Percentiles rank a stretch among this genome's conserved stretches.
Evolutionary conservation across 2,797 vertebrate species (phyloP).

Genomic region (Australoheros facetus): DNA sequence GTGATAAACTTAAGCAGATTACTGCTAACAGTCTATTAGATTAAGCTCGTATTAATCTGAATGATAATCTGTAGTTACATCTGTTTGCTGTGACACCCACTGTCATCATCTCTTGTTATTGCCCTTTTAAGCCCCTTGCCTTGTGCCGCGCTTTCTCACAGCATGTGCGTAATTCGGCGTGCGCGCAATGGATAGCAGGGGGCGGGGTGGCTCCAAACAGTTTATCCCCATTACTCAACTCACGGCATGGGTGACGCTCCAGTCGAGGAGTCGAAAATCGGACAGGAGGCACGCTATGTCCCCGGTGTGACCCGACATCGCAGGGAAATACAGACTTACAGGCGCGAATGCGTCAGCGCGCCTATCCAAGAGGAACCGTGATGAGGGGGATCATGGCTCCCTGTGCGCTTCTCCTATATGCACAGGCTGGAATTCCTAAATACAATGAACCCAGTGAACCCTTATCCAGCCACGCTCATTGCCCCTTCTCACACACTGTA

Average conservation of each 20-base stretch:
- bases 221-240: conserved; percentile 42
- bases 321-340: conserved; percentile 6
- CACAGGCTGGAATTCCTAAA: conserved; percentile 49
- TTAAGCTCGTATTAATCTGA: conserved; percentile 71
- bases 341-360: conserved; percentile 49
- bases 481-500: conserved; percentile 55
- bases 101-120: conserved; percentile 73
- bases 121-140: conserved; percentile 51
- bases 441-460: conserved; percentile 76
- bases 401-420: conserved; percentile 23
- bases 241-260: conserved; percentile 41
- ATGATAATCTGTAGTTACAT: conserved; percentile 74
- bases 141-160: conserved; percentile 48
- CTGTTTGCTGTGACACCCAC: conserved; percentile 67
- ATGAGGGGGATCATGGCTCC: conserved; percentile 16
- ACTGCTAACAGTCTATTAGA: conserved; percentile 65
- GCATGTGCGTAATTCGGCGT: conserved; percentile 63
- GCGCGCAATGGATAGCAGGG: conserved; percentile 35
- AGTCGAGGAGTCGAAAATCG: conserved; percentile 31
- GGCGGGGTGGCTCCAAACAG: conserved; percentile 37
- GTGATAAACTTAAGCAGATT: conserved; percentile 63
- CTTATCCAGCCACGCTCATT: conserved; percentile 37
- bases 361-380: conserved; percentile 19
- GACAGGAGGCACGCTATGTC: conserved; percentile 62
- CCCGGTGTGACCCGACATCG: conserved; percentile 63